These are phyloP conservation scores for Megaleporinus macrocephalus DNA, from an alignment of 2,113 vertebrate genomes.

Conservation along the genomic window DNA sequence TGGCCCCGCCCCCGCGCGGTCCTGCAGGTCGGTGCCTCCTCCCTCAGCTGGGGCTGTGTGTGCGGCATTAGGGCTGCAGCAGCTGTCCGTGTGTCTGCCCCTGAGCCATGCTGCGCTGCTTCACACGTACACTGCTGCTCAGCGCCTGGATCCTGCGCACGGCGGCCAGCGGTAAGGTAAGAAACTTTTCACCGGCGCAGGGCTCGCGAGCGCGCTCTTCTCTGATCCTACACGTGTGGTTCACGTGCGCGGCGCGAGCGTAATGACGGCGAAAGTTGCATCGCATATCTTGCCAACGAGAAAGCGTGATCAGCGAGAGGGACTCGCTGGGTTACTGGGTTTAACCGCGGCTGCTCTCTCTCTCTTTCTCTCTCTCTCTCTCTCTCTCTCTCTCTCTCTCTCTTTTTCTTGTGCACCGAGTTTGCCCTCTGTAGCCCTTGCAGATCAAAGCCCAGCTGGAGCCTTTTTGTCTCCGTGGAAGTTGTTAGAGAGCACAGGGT, in stretches of 20 bases:
- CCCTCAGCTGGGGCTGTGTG: neutral
- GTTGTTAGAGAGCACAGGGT: conserved; percentile 46
- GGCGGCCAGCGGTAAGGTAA: neutral
- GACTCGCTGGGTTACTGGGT: no score
- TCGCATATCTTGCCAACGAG: no score
- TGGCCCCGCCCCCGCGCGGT: neutral
- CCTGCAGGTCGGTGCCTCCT: neutral
- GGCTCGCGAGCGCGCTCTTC: neutral
- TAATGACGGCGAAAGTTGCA: no score
- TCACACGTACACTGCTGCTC: conserved; percentile 1
- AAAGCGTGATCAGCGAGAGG: no score
- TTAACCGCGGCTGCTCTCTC: no score
- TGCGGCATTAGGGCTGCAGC: neutral
- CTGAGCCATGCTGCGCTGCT: neutral
- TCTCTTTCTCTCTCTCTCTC: neutral
- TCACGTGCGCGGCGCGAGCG: neutral
- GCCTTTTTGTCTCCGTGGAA: conserved; percentile 47
- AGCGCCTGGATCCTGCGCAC: neutral
- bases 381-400: conserved; percentile 24
- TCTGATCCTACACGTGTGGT: neutral
- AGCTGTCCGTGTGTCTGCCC: neutral
- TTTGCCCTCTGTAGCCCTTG: conserved; percentile 17
- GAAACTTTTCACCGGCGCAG: neutral
- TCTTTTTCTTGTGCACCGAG: conserved; percentile 27
- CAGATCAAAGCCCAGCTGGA: conserved; percentile 61